Evolutionary conservation across 2,888 invertebrate species (phyloP).

Genomic region (Arrhopalites spinosus): DNA sequence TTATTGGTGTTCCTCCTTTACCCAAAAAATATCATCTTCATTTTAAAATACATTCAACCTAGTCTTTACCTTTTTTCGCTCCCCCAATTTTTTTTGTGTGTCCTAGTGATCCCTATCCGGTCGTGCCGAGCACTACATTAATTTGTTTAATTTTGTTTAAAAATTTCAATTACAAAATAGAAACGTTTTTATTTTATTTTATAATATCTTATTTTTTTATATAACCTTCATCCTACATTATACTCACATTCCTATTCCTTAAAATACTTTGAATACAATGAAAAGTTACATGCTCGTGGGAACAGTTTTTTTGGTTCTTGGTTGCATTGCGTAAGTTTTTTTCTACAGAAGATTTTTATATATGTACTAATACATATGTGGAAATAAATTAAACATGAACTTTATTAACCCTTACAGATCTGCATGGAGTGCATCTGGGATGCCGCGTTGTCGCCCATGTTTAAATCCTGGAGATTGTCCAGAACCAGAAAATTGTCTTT

Average conservation of each 20-base stretch:
- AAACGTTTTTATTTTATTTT: not conserved
- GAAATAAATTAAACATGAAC: not conserved
- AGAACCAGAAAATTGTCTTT: conserved; percentile 49
- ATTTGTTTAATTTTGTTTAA: too few species aligned
- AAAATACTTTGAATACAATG: not conserved
- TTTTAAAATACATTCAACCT: not conserved
- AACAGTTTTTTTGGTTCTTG: not conserved
- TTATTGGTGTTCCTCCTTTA: not conserved
- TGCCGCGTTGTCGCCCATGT: conserved; percentile 35
- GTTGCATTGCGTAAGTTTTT: not conserved
- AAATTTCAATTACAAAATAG: not conserved
- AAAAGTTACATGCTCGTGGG: not conserved
- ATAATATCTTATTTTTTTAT: not conserved
- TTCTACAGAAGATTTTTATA: not conserved
- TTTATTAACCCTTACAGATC: not conserved
- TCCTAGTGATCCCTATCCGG: too few species aligned
- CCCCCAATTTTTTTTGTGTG: not conserved
- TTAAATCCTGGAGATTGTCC: conserved; percentile 39
- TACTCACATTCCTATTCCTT: not conserved
- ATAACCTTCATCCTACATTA: not conserved
- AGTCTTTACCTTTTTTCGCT: not conserved
- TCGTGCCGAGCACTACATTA: not conserved
- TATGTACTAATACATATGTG: not conserved
- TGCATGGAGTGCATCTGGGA: conserved; percentile 22
- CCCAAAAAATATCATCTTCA: not conserved